Evolutionary conservation across 2,888 invertebrate species (phyloP), one percentile per base, ranked within the genome.

Genomic region (Halocaridina rubra): DNA sequence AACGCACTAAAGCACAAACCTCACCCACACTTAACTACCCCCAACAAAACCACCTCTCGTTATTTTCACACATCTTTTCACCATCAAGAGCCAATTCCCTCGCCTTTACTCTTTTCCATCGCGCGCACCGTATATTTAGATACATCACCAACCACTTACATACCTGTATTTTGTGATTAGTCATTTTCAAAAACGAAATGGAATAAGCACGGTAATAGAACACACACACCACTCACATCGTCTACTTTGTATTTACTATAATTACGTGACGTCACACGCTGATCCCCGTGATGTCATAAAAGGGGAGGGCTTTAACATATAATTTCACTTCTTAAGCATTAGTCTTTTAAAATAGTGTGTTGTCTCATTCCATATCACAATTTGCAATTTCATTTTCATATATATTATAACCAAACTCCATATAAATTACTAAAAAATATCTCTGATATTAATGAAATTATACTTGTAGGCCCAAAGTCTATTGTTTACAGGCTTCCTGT

Each of bases 181-280:
- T 87, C 87, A 87, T 87, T 80, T 78, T 87, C n/a, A n/a, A n/a
- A 87, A 87, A 87, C 77, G 64, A 79, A 32, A 69, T 85, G 82
- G 79, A 82, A 80, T 82, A 80, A 82, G 87, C 85, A 85, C 87
- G 82, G 85, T 80, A 85, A n/a, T 80, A 79, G 77, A 71, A 59
- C 86, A 86, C 77, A 69, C 87, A 85, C 85, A 61, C 79, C 87
- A 85, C 84, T 87, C 85, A 87, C 87, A 85, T 87, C 87, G 82
- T 87, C 85, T 85, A 87, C 87, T 87, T 88, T 86, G 86, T 88
- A 87, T 88, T 88, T 88, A 88, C 88, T 88, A 85, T 86, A 85
- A 88, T 88, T 86, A 87, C 86, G 81, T 88, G 88, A 88, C 88
- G 88, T 88, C 88, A 88, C 80, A 78, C 81, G 74, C 72, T 85